phyloP scores from a whole-genome alignment of 2,113 vertebrate species.

The Geococcyx californianus region DNA sequence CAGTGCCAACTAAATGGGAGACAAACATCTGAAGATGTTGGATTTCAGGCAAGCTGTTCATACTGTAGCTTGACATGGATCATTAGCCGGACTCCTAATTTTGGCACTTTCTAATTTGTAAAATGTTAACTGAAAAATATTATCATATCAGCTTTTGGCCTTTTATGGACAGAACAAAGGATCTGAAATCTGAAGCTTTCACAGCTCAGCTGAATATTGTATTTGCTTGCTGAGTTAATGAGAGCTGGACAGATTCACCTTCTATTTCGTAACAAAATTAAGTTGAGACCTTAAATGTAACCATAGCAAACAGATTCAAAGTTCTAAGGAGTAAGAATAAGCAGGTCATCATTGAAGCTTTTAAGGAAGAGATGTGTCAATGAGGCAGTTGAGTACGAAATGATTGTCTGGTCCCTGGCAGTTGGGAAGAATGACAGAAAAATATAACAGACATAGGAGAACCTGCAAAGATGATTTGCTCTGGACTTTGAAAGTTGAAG shows the following conservation, averaged over 20 bases:
- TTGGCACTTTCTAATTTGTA: neutral
- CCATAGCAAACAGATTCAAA: neutral
- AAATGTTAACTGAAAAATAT: neutral
- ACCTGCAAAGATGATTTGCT: neutral
- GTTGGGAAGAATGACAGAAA: neutral
- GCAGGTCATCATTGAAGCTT: neutral
- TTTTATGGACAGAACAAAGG: neutral
- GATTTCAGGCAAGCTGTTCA: neutral
- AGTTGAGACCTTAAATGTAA: neutral
- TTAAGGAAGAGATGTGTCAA: neutral
- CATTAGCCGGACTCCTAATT: neutral
- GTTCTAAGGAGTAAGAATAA: neutral
- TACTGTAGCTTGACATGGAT: neutral
- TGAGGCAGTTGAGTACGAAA: neutral
- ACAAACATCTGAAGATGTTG: neutral
- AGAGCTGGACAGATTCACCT: neutral
- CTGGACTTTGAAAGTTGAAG: neutral
- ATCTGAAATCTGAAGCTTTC: neutral
- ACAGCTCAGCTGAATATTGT: neutral
- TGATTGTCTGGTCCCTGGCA: neutral
- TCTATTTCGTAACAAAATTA: neutral
- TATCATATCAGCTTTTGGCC: neutral
- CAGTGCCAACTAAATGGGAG: neutral
- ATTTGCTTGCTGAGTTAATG: neutral
- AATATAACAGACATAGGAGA: neutral